These are phyloP conservation scores for Oreocharis arfaki DNA, from an alignment of 2,113 vertebrate genomes.

Conservation along the genomic window DNA sequence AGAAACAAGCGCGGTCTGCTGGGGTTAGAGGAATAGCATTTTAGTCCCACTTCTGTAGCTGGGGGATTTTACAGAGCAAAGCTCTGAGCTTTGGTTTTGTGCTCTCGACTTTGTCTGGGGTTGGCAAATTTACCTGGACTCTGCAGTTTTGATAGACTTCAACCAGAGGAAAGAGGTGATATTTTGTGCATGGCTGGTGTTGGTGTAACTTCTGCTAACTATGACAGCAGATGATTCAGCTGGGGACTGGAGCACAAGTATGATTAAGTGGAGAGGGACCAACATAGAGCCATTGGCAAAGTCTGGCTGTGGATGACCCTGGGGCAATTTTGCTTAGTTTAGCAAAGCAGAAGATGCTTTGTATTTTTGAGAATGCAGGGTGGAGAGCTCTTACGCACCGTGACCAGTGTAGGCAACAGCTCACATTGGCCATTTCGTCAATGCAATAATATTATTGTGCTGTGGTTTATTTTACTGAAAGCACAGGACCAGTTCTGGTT, in stretches of 20 bases:
- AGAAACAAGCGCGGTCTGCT: not conserved
- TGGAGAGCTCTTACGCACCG: not conserved
- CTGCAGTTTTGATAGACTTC: not conserved
- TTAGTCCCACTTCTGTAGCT: not conserved
- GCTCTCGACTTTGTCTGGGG: rapidly evolving
- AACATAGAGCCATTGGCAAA: not conserved
- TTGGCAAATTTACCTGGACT: not conserved
- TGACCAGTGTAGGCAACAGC: not conserved
- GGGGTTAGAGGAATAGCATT: not conserved
- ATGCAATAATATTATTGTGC: not conserved
- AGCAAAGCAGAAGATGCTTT: not conserved
- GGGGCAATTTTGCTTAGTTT: not conserved
- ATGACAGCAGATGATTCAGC: not conserved
- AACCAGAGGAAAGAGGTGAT: not conserved
- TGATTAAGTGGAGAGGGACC: not conserved
- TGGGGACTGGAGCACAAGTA: not conserved
- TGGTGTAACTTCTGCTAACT: not conserved
- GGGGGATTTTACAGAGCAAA: not conserved
- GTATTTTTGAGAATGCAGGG: not conserved
- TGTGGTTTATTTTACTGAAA: not conserved
- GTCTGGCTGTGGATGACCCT: not conserved
- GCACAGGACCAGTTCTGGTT: not conserved
- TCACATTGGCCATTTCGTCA: not conserved
- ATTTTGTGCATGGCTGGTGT: not conserved
- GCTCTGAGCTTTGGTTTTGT: not conserved